These are phyloP conservation scores for Hyphantria cunea DNA, from an alignment of 1,140 invertebrate species.

Conservation along the genomic window DNA sequence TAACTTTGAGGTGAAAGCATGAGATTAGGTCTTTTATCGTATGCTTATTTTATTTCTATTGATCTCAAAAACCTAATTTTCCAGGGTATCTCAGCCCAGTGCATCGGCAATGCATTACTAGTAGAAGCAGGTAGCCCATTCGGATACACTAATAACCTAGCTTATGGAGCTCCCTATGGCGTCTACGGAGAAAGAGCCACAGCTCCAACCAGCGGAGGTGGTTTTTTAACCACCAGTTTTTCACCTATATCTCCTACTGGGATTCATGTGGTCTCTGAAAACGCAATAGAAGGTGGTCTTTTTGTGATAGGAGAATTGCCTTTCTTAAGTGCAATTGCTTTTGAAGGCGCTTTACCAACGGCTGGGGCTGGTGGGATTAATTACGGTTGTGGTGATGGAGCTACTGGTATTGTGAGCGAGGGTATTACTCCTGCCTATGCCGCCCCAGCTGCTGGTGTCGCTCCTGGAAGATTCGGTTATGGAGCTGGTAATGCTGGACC, in stretches of 20 bases:
- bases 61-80: neutral
- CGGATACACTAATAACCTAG: neutral
- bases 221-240: conserved; percentile 32
- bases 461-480: conserved; percentile 3
- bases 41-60: too few species aligned
- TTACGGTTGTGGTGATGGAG: conserved; percentile 45
- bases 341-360: conserved; percentile 47
- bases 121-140: conserved; percentile 1
- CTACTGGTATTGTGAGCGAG: conserved; percentile 37
- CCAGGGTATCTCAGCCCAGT: conserved; percentile 10
- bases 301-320: conserved; percentile 42
- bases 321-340: conserved; percentile 31
- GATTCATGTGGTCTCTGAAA: conserved; percentile 44
- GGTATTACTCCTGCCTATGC: conserved; percentile 23
- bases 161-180: conserved; percentile 13
- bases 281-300: conserved; percentile 42
- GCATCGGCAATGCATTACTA: conserved; percentile 4
- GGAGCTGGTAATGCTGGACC: neutral
- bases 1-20: too few species aligned
- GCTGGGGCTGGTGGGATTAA: conserved; percentile 48
- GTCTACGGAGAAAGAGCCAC: conserved; percentile 3
- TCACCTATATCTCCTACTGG: conserved; percentile 44
- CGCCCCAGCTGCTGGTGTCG: conserved; percentile 3
- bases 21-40: too few species aligned
- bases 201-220: conserved; percentile 33